Base-by-base conservation (phyloP, 2,113 vertebrate species). In the Anolis carolinensis region DNA sequence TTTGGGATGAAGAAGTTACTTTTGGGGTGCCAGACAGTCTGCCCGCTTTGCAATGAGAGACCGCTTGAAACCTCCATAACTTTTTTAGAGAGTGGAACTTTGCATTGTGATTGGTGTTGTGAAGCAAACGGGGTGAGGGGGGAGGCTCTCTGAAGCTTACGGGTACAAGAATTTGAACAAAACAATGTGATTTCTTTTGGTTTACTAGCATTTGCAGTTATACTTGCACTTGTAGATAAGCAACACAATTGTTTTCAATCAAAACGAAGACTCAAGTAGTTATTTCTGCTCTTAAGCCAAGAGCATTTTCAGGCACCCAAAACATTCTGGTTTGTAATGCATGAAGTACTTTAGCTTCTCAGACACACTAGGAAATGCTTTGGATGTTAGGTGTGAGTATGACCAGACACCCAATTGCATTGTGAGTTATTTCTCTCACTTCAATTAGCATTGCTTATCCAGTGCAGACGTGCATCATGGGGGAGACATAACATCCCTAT, bases 11-110 rank as follows among this genome's bases (percentile, higher is more conserved):
- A 94, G 91, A 83, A 81, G 92, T 89, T 88, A 86, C 91, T 84
- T 59, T 16, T 84, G 88, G 97, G 97, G 97, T 97, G 97, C 97
- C 97, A 97, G 97, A 96, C 97, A 94, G 97, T 97, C 97, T 98
- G 96, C 95, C 96, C 94, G 96, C 96, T 95, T 82, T 97, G 97
- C 97, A 96, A 94, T 91, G 95, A 94, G 95, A 97, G 93, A 95
- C 94, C 96, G 95, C 95, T 95, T 89, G 89, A 94, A 95, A 95
- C 92, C 91, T 90, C 34, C 44, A 89, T 88, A 93, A 91, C 83
- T 90, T 95, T 95, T 39, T 94, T 91, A 77, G 91, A 92, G 92
- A 92, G 72, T 48, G 39, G 77, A 90, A 63, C 30, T 68, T 32
- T 52, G 44, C n/a, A 34, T 59, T 48, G 55, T 52, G 59, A 18